Evolutionary conservation across 2,888 invertebrate genomes (phyloP).

Genomic region (Sinhomidia bicolor): DNA sequence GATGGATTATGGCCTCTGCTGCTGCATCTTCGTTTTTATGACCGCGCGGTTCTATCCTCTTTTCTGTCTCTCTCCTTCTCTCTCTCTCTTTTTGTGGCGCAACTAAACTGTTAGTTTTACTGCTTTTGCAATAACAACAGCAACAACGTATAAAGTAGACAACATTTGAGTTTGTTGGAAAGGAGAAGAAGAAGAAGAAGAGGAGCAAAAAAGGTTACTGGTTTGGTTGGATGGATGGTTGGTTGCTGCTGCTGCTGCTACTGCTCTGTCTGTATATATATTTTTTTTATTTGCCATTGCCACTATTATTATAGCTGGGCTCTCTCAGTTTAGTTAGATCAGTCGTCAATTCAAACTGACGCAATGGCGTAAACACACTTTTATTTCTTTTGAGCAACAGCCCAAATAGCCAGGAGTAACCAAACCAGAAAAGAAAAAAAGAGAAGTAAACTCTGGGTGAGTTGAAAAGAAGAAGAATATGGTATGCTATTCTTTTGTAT

Average conservation of each 20-base stretch:
- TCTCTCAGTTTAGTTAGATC: not conserved
- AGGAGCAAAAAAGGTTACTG: not conserved
- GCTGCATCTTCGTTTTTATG: not conserved
- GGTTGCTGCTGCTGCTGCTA: too few relatives aligned
- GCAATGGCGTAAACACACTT: slow-evolving; percentile 37
- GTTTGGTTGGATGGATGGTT: too few relatives aligned
- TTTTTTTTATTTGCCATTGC: not conserved
- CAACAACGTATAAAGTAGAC: not conserved
- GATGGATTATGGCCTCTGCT: not conserved
- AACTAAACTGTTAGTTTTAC: slow-evolving; percentile 37
- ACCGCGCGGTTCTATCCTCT: not conserved
- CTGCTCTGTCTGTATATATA: too few relatives aligned
- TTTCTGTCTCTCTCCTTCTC: not conserved
- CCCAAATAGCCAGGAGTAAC: too few relatives aligned
- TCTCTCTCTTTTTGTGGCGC: not conserved
- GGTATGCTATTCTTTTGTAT: too few relatives aligned
- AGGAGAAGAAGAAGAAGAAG: too few relatives aligned
- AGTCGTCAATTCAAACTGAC: not conserved
- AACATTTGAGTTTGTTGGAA: too few relatives aligned
- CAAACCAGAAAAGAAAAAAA: not conserved
- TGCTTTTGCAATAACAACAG: slow-evolving; percentile 30
- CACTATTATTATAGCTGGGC: not conserved
- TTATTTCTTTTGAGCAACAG: not conserved
- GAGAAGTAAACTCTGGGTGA: not conserved
- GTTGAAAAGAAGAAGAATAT: too few relatives aligned